phyloP scores from a whole-genome alignment of 2,797 vertebrate species.

The Chelmon rostratus region DNA sequence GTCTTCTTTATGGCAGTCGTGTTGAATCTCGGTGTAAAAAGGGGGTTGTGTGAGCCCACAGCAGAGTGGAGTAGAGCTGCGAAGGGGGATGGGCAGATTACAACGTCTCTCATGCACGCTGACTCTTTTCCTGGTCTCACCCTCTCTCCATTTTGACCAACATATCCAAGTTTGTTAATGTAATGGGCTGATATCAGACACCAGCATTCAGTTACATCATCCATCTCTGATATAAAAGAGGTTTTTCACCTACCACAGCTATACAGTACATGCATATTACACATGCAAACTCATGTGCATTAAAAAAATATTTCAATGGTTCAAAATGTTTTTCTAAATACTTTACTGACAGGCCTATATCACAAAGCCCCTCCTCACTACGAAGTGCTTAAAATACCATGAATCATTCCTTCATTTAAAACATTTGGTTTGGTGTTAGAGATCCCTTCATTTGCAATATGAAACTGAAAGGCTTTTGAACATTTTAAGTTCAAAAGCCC shows the following conservation, averaged over 20 bases:
- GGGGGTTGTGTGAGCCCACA: slow-evolving; percentile 53
- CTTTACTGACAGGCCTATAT: background rate
- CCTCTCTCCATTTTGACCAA: slow-evolving; percentile 4
- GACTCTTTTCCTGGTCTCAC: slow-evolving; percentile 6
- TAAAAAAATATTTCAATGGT: background rate
- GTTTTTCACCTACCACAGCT: background rate
- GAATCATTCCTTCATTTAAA: slow-evolving; percentile 2
- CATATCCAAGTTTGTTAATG: background rate
- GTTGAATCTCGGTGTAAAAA: background rate
- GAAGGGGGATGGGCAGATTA: slow-evolving; percentile 61
- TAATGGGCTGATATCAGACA: background rate
- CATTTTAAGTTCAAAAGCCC: slow-evolving; percentile 1
- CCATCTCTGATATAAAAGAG: background rate
- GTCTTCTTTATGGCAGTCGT: too few relatives aligned
- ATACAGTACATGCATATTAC: background rate
- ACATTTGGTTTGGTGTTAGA: background rate
- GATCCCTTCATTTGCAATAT: too few relatives aligned
- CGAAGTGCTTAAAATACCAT: background rate
- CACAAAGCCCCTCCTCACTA: background rate
- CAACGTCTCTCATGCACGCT: slow-evolving; percentile 30
- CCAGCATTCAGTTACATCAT: background rate
- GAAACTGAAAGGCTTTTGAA: too few relatives aligned
- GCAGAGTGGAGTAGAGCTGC: slow-evolving; percentile 35
- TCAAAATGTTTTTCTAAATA: background rate
- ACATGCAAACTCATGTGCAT: background rate